Conservation (phyloP, 1,140 invertebrate genomes). For the Frieseomelitta varia region DNA sequence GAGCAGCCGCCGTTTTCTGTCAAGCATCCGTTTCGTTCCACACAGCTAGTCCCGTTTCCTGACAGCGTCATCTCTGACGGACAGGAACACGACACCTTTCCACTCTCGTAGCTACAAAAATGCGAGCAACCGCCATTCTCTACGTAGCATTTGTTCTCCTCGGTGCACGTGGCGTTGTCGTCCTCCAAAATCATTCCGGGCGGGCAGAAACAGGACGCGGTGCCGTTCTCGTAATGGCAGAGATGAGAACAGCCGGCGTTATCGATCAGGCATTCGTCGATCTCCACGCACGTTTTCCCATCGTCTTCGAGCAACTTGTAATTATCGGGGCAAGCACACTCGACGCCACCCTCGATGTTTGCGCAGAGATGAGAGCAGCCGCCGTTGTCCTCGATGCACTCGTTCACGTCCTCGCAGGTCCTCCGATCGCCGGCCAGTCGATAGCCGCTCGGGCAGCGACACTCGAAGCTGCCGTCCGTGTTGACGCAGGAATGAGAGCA, state of each 20-base stretch:
- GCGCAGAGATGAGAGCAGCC: conserved; percentile 83
- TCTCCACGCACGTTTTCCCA: conserved; percentile 82
- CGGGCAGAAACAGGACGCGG: conserved; percentile 85
- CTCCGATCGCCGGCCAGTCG: conserved; percentile 77
- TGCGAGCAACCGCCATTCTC: conserved; percentile 82
- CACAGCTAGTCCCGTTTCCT: conserved; percentile 81
- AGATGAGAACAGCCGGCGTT: conserved; percentile 83
- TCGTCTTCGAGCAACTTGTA: conserved; percentile 78
- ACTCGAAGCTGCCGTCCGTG: conserved; percentile 85
- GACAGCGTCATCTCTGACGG: conserved; percentile 75
- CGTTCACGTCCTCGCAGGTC: conserved; percentile 84
- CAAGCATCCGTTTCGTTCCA: conserved; percentile 84
- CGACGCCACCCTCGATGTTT: conserved; percentile 83
- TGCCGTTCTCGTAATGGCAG: conserved; percentile 79
- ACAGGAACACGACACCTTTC: conserved; percentile 83
- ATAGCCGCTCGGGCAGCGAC: conserved; percentile 85
- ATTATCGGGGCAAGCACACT: conserved; percentile 83
- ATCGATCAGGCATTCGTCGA: conserved; percentile 84
- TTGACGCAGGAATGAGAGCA: conserved; percentile 86
- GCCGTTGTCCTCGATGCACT: conserved; percentile 83
- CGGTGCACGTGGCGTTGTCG: conserved; percentile 78
- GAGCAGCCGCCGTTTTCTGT: conserved; percentile 83
- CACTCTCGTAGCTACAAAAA: conserved; percentile 83
- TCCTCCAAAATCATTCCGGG: conserved; percentile 86
- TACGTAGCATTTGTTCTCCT: conserved; percentile 84